Evolutionary conservation across 2,797 vertebrate species (phyloP), one percentile per base, ranked within the genome.

Genomic region (Coilia nasus): DNA sequence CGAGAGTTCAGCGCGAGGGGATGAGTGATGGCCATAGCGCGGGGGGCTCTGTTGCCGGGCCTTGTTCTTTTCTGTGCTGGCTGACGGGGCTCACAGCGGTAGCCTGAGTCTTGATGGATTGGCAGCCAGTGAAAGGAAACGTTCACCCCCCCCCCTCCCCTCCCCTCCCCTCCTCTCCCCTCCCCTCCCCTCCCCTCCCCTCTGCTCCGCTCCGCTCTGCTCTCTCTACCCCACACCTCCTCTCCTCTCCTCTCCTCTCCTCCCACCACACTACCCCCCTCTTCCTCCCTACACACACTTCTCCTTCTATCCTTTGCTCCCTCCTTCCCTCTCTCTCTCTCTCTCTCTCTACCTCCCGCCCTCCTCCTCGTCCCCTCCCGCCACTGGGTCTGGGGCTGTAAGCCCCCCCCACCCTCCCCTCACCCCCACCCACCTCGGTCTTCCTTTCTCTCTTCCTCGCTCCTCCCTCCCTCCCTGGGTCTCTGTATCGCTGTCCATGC

Each of bases 21-120:
- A 96, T 98, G 97, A 98, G 95, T 97, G 95, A 97, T 97, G 94
- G 96, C 94, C 90, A 88, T 90, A 92, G 95, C 94, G 94, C 95
- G 94, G 94, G 96, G 95, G 95, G 90, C 91, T 96, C 95, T 95
- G 85, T 96, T 94, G 95, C 95, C 87, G 94, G 93, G 95, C 95
- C 96, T 97, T 96, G 96, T 95, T 96, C 95, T 95, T 96, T 95
- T 96, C 95, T 95, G 94, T 92, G 60, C 93, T 85, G 95, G 95
- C 95, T 95, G 96, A 97, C 96, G 94, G 95, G 95, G 95, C 92
- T 96, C 97, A 93, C 97, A 97, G 97, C 96, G 88, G 97, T 96
- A 96, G 96, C 95, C 97, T 95, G 96, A 96, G 95, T 95, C 95
- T 95, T 98, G 98, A 98, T 97, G 95, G 97, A 98, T 98, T 97